Base-by-base conservation (phyloP, 2,797 vertebrate species). In the Gallinago solitaria region DNA sequence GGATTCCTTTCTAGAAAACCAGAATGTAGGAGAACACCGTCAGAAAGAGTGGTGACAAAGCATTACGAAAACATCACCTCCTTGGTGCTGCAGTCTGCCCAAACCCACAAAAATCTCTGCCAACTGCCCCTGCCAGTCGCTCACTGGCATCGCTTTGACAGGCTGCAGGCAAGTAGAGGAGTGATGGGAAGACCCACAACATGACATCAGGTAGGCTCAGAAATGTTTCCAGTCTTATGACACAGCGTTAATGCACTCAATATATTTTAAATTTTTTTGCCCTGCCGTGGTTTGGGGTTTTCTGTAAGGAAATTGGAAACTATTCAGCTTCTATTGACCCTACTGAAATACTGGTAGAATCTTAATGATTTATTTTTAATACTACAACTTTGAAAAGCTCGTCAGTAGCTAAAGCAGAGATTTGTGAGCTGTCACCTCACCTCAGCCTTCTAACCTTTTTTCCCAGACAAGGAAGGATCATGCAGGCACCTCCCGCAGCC, bases 1-100 rank as follows among this genome's bases (percentile, higher is more conserved):
- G 98, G 98, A 96, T 99, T 99, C 97, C 99, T 98, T 98, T 99
- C 99, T 99, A 96, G 33, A 96, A 94, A 74, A 79, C 53, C 23
- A 96, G 45, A 95, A 79, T 11, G 67, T 3, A 92, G 47, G 33
- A 92, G 61, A 94, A 76, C 3, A 43, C 6, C 14, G 90, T 93
- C 47, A 95, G 50, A 76, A 79, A 41, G 25, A 79, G n/a, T 25
- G 56, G 50, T n/a, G 64, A 85, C 73, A 71, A 93, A 61, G 45
- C 28, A 81, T 19, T 28, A 79, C 5, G 39, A 35, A 90, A 74
- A 27, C 41, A 57, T 1, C 16, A 37, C 51, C 24, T 59, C 35
- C n/a, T 2, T 32, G 14, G 63, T 50, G 57, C 19, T 50, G 63
- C 11, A 56, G n/a, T 6, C 27, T 30, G 39, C 5, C 6, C 11